Evolutionary conservation across 2,113 vertebrate genomes (phyloP).

Genomic region (Chaetorhynchus papuensis): DNA sequence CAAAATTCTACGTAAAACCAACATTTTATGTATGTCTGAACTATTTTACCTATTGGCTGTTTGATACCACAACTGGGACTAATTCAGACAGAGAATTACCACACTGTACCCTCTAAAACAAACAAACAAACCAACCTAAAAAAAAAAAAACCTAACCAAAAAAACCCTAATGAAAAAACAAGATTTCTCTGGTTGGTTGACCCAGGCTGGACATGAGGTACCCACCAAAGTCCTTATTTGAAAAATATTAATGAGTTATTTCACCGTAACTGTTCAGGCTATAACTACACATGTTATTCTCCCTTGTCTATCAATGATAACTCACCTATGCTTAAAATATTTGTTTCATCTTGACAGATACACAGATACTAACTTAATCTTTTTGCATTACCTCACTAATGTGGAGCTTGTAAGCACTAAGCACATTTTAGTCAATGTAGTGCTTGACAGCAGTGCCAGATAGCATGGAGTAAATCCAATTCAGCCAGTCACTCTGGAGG

Average conservation of each 20-base stretch:
- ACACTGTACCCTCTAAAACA: neutral
- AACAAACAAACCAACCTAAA: neutral
- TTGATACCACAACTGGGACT: neutral
- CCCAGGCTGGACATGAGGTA: neutral
- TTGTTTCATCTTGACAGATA: neutral
- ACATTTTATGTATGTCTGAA: neutral
- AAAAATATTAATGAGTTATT: neutral
- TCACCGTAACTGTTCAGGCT: neutral
- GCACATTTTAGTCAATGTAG: neutral
- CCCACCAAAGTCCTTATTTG: neutral
- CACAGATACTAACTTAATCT: neutral
- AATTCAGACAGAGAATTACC: neutral
- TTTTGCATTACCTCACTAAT: neutral
- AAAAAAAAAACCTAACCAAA: neutral
- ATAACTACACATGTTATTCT: neutral
- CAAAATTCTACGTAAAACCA: neutral
- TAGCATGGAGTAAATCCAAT: neutral
- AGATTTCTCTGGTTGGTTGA: neutral
- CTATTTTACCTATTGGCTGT: neutral
- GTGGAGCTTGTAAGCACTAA: neutral
- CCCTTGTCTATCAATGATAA: neutral
- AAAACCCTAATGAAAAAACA: accelerated
- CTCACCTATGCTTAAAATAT: neutral
- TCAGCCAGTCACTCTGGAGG: neutral
- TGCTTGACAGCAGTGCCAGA: neutral